A percentile compares a stretch with the other conserved stretches of the same genome.
Conservation (phyloP, 2,888 invertebrate genomes). For the Cerastis leucographa region DNA sequence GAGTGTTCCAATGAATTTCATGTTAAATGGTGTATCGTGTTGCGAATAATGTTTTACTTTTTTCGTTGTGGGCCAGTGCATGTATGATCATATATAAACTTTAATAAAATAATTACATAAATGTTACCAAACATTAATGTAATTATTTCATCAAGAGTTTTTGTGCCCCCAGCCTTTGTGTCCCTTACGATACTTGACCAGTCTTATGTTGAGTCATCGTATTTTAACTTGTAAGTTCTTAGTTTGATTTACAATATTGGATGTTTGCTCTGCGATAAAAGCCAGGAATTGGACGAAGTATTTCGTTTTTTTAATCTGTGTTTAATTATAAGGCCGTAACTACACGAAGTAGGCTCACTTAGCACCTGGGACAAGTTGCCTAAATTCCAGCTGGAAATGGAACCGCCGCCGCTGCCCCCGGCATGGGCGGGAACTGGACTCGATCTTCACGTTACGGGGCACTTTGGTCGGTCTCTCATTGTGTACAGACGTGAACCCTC, state of each 20-base stretch:
- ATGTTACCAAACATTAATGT: too few species aligned
- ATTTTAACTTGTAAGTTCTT: background rate
- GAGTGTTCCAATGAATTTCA: background rate
- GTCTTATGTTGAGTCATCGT: background rate
- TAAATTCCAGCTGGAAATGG: slow-evolving; percentile 16
- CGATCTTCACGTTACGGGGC: background rate
- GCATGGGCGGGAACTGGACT: background rate
- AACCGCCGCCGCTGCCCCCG: background rate
- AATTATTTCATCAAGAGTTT: too few species aligned
- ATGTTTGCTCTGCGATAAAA: background rate
- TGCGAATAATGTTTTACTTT: background rate
- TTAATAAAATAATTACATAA: slow-evolving; percentile 4
- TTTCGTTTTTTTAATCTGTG: background rate
- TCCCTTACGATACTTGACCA: slow-evolving; percentile 12
- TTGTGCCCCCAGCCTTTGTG: background rate
- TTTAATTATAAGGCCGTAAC: background rate
- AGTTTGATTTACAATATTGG: background rate
- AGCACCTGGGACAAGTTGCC: slow-evolving; percentile 4
- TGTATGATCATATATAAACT: too few species aligned
- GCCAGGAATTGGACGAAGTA: background rate
- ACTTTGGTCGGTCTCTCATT: background rate
- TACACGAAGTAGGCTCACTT: background rate
- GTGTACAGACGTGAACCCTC: background rate
- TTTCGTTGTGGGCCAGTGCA: background rate
- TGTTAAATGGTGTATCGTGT: background rate